Conservation (phyloP, 2,797 vertebrate genomes). For the Ctenopoma multispine region DNA sequence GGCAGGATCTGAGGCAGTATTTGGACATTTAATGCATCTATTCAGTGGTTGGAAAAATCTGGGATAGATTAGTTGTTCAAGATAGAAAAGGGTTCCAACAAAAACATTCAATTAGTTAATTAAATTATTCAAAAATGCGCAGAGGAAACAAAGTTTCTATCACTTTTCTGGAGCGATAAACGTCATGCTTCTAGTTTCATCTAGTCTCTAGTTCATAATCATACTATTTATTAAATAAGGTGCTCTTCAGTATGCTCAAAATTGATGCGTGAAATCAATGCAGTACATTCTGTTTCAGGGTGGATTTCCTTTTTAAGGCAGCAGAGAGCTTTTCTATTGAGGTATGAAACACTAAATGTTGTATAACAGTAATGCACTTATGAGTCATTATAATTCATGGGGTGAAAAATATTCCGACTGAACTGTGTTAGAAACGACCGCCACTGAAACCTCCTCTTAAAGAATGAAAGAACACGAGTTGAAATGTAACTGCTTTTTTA, state of each 20-base stretch:
- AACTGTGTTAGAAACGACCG: slow-evolving; percentile 44
- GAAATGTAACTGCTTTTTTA: not conserved
- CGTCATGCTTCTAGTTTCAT: not conserved
- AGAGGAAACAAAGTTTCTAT: slow-evolving; percentile 15
- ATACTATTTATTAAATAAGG: not conserved
- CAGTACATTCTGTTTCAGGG: slow-evolving; percentile 46
- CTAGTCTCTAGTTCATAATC: not conserved
- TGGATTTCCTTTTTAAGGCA: slow-evolving; percentile 68
- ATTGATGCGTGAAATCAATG: not conserved
- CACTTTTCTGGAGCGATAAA: not conserved
- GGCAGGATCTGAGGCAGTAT: slow-evolving; percentile 11
- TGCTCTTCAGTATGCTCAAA: not conserved
- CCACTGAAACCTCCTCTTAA: slow-evolving; percentile 65
- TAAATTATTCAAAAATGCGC: slow-evolving; percentile 4
- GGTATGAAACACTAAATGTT: slow-evolving; percentile 74
- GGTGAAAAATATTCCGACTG: slow-evolving; percentile 41
- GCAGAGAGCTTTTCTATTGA: slow-evolving; percentile 75
- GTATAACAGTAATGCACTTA: slow-evolving; percentile 87
- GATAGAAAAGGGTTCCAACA: slow-evolving; percentile 7
- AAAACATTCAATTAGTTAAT: slow-evolving; percentile 14
- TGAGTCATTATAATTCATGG: slow-evolving; percentile 65
- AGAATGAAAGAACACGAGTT: slow-evolving; percentile 21
- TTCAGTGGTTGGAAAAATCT: slow-evolving; percentile 5
- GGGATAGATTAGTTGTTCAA: slow-evolving; percentile 2
- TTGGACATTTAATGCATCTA: slow-evolving; percentile 7